A percentile compares a stretch with the other conserved stretches of the same genome.
These are phyloP conservation scores for Nixonia krombeini DNA, from an alignment of 1,140 invertebrate genomes.

Conservation along the genomic window DNA sequence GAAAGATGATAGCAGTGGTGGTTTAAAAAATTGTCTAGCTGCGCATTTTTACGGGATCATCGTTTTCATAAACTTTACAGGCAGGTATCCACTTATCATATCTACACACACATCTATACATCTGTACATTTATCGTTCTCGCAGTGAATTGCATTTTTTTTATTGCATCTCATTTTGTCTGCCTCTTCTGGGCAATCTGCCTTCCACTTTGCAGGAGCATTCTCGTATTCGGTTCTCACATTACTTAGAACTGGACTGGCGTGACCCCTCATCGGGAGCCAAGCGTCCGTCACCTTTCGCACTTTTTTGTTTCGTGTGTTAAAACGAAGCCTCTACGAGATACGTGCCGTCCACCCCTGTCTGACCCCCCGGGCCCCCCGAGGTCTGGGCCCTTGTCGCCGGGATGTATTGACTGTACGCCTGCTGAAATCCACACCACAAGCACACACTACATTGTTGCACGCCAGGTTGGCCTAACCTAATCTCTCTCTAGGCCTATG, in stretches of 20 bases:
- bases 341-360: constrained; percentile 82
- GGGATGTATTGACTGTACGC: constrained; percentile 88
- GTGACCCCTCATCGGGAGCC: constrained; percentile 29
- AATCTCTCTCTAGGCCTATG: constrained; percentile 36
- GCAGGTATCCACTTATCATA: too few species aligned
- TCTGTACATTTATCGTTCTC: neutral
- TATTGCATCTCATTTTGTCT: constrained; percentile 23
- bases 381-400: constrained; percentile 74
- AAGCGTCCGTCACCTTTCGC: constrained; percentile 12
- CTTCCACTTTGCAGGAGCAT: constrained; percentile 16
- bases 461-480: constrained; percentile 63
- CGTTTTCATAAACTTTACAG: too few species aligned
- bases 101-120: constrained; percentile 14
- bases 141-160: neutral
- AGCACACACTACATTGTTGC: constrained; percentile 72
- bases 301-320: constrained; percentile 50
- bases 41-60: too few species aligned
- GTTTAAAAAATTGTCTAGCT: constrained; percentile 36
- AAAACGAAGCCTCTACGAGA: constrained; percentile 87
- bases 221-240: neutral
- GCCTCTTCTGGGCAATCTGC: constrained; percentile 21
- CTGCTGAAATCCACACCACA: constrained; percentile 77
- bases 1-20: constrained; percentile 40
- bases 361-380: constrained; percentile 82
- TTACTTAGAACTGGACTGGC: neutral